A percentile compares a stretch with the other conserved stretches of the same genome.
Conservation (phyloP, 2,797 vertebrate genomes). For the Micrastur ruficollis region DNA sequence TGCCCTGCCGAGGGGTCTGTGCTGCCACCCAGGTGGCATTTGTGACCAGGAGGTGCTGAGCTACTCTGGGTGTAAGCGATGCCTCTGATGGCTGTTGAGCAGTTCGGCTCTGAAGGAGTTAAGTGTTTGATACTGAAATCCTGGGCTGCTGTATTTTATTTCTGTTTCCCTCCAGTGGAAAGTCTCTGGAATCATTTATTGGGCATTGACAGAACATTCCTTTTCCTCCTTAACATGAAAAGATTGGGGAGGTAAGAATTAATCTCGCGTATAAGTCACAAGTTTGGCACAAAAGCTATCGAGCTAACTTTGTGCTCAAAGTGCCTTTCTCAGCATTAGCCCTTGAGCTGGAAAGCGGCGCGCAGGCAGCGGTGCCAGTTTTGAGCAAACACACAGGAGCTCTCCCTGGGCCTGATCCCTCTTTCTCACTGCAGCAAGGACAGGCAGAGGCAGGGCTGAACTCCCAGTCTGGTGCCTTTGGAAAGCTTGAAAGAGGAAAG, state of each 20-base stretch:
- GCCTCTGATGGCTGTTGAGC: neutral
- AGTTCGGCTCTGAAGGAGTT: neutral
- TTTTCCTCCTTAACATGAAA: neutral
- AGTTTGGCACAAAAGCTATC: neutral
- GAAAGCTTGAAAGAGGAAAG: neutral
- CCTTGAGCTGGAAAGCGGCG: neutral
- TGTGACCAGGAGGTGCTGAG: neutral
- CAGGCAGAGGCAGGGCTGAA: neutral
- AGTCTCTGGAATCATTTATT: neutral
- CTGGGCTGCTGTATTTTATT: neutral
- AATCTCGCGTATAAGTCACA: neutral
- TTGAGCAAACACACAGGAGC: neutral
- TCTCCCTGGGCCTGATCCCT: neutral
- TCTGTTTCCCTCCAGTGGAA: neutral
- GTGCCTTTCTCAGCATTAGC: slow-evolving; percentile 13
- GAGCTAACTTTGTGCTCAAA: neutral
- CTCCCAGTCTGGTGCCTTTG: neutral
- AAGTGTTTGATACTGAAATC: neutral
- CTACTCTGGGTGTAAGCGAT: neutral
- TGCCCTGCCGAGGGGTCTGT: neutral
- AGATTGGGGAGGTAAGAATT: neutral
- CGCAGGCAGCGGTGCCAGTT: neutral
- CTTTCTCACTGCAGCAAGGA: neutral
- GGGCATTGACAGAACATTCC: neutral
- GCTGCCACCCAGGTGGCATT: neutral